phyloP scores from a whole-genome alignment of 2,888 invertebrate species.

The Macrosiphum euphorbiae region DNA sequence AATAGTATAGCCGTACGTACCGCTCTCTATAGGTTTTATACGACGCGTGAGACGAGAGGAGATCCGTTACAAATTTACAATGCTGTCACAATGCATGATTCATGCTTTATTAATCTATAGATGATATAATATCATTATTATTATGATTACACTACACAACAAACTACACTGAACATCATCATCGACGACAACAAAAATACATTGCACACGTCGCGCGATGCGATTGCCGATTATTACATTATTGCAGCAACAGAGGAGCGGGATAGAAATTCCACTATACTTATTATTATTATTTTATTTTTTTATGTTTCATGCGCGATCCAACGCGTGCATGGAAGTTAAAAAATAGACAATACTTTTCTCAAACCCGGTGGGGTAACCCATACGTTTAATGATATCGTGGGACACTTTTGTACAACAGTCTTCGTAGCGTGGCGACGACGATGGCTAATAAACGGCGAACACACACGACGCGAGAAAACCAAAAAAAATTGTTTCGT shows the following conservation, averaged over 20 bases:
- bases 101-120: not conserved
- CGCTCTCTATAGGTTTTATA: not conserved
- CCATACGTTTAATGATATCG: not conserved
- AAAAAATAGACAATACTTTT: not conserved
- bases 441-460: not conserved
- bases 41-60: not conserved
- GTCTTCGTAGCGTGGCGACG: not conserved
- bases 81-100: not conserved
- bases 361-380: not conserved
- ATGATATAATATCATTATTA: not conserved
- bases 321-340: not conserved
- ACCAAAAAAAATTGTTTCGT: not conserved
- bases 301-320: not conserved
- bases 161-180: not conserved
- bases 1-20: not conserved
- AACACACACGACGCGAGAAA: not conserved
- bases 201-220: not conserved
- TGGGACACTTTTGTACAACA: not conserved
- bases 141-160: not conserved
- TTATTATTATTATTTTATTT: not conserved
- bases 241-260: not conserved
- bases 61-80: conserved; percentile 4
- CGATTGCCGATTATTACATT: not conserved
- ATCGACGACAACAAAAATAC: conserved; percentile 1
- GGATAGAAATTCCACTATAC: not conserved